Base-by-base conservation (phyloP, 2,113 vertebrate species). In the Sigmodon hispidus region DNA sequence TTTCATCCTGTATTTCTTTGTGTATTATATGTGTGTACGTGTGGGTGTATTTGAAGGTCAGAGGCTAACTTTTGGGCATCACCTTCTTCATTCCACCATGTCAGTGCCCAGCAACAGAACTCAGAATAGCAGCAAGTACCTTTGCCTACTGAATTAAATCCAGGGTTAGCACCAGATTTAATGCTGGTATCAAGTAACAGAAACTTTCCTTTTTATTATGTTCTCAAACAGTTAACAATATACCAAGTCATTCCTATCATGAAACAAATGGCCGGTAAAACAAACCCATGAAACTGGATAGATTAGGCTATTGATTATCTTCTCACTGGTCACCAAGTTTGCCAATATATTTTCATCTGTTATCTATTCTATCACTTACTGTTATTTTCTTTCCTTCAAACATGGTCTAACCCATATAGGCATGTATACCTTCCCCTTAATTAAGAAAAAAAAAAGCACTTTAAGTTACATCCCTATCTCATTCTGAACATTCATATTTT, bases 351-450 rank as follows among this genome's bases (percentile, higher is more conserved):
- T 83, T 61, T 83, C 3, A 17, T 83, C 24, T 43, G 57, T 43
- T 31, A 61, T 43, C 57, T 43, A 61, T 1, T 83, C n/a, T 61
- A 3, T 43, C 13, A 17, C 22, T 45, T 43, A 52, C 40, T 87
- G 8, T 36, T 86, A 21, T 65, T 81, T 55, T 65, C 21, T 92
- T 85, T 90, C 85, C 85, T 88, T 87, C 52, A 91, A 65, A 70
- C 92, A 90, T 13, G 70, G 31, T 80, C 26, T 16, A 2, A 55
- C 92, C 31, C 65, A 76, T 22, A 1, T 70, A 75, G 21, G 77
- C 93, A 85, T 43, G 12, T 29, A 61, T 83, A 29, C n/a, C 55
- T 2, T 43, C 13, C 40, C 55, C n/a, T 83, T 83, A 61, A 61
- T 29, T 83, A 7, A 48, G n/a, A 76, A 45, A 73, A 79, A 52